phyloP scores from a whole-genome alignment of 2,888 invertebrate genomes.

The Phalera bucephala region DNA sequence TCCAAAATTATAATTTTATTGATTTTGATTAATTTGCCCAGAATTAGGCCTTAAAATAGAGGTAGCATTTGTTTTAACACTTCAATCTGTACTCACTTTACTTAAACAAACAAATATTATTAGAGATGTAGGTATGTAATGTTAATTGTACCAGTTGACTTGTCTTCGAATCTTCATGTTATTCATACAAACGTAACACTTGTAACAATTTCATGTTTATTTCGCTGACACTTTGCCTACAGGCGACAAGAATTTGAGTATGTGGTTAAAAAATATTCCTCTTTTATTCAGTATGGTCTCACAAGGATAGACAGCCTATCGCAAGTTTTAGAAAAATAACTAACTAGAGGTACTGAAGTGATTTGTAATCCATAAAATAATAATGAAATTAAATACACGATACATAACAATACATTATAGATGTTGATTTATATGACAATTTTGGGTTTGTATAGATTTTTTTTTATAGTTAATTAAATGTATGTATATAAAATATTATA shows the following conservation, averaged over 20 bases:
- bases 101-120: slow-evolving; percentile 16
- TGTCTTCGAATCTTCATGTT: slow-evolving; percentile 16
- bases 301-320: slow-evolving; percentile 29
- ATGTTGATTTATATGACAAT: slow-evolving; percentile 27
- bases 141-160: slow-evolving; percentile 29
- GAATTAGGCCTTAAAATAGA: slow-evolving; percentile 50
- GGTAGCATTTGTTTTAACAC: slow-evolving; percentile 38
- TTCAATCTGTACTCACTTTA: slow-evolving; percentile 49
- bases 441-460: slow-evolving; percentile 6
- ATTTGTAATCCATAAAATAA: slow-evolving; percentile 37
- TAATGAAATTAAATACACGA: slow-evolving; percentile 28
- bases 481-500: slow-evolving; percentile 23
- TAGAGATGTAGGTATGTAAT: slow-evolving; percentile 8
- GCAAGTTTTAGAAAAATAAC: slow-evolving; percentile 31
- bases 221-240: slow-evolving; percentile 23
- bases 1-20: slow-evolving; percentile 44
- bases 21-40: slow-evolving; percentile 38
- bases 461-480: slow-evolving; percentile 18
- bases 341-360: slow-evolving; percentile 32
- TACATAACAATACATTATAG: slow-evolving; percentile 20
- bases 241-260: slow-evolving; percentile 31
- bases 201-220: slow-evolving; percentile 37
- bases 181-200: slow-evolving; percentile 31
- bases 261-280: slow-evolving; percentile 31
- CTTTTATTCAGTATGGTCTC: slow-evolving; percentile 29